These are phyloP conservation scores for Galago senegalensis DNA, from an alignment of 2,797 vertebrate species.

Conservation along the genomic window DNA sequence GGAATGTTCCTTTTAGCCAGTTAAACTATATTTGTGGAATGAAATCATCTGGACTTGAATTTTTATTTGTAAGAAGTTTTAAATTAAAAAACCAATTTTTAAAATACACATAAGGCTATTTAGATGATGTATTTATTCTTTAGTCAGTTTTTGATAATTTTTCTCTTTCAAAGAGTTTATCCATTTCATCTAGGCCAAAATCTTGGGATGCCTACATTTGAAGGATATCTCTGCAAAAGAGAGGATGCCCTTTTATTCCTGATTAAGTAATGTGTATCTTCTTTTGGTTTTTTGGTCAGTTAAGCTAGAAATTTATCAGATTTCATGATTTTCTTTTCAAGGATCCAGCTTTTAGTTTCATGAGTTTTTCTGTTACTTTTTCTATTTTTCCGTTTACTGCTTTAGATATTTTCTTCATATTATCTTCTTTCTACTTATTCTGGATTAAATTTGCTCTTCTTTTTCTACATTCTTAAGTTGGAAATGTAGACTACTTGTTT, in stretches of 20 bases:
- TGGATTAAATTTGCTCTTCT: neutral
- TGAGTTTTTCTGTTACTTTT: neutral
- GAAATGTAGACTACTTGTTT: neutral
- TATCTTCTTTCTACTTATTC: neutral
- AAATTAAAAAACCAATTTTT: constrained; percentile 2
- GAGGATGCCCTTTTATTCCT: neutral
- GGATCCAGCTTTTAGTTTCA: neutral
- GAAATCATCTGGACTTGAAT: constrained; percentile 19
- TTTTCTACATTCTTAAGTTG: neutral
- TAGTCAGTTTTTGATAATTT: neutral
- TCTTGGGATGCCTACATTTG: neutral
- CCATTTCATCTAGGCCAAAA: neutral
- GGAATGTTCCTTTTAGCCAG: neutral
- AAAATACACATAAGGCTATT: neutral
- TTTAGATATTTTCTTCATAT: neutral
- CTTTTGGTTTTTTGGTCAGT: neutral
- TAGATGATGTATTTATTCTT: neutral
- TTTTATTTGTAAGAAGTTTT: constrained; percentile 37
- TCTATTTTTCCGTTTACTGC: neutral
- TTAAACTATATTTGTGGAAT: constrained; percentile 35
- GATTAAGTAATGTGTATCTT: neutral
- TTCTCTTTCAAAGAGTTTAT: neutral
- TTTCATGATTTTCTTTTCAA: neutral
- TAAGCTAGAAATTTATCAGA: neutral
- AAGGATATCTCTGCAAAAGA: neutral